phyloP scores from a whole-genome alignment of 2,888 invertebrate genomes.

The Drosophila kuntzei region DNA sequence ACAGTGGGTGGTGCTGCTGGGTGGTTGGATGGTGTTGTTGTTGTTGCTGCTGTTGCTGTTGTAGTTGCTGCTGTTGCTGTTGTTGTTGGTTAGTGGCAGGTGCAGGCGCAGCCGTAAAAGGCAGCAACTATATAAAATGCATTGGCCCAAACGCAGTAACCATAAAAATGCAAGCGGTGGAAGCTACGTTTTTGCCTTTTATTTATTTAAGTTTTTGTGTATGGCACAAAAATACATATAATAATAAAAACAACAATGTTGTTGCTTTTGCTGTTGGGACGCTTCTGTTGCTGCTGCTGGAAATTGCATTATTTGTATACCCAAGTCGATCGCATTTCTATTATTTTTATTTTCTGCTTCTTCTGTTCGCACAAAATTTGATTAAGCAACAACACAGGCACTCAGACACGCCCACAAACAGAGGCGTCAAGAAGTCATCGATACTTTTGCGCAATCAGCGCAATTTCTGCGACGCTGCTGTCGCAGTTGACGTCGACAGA shows the following conservation, averaged over 20 bases:
- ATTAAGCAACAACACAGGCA: constrained; percentile 49
- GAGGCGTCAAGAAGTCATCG: constrained; percentile 74
- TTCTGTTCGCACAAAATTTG: constrained; percentile 44
- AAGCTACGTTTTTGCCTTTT: constrained; percentile 36
- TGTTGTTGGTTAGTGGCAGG: constrained; percentile 27
- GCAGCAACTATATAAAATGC: constrained; percentile 57
- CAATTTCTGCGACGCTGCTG: constrained; percentile 64
- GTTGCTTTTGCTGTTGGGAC: constrained; percentile 25
- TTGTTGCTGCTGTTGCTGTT: constrained; percentile 3
- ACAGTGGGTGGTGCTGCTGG: constrained; percentile 30
- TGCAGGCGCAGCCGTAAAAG: constrained; percentile 54
- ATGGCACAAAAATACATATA: constrained; percentile 26
- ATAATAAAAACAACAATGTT: constrained; percentile 61
- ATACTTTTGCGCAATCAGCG: constrained; percentile 82
- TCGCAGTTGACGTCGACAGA: constrained; percentile 2
- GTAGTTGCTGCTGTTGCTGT: constrained; percentile 4
- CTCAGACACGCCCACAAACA: constrained; percentile 56
- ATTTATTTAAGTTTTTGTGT: constrained; percentile 64
- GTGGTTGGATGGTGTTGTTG: constrained; percentile 11
- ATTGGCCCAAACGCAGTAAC: constrained; percentile 47
- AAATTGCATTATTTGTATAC: constrained; percentile 76
- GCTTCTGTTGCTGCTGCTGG: constrained; percentile 39
- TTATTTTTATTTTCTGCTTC: constrained; percentile 18
- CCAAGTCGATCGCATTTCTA: constrained; percentile 43
- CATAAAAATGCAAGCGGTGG: constrained; percentile 58